phyloP scores from a whole-genome alignment of 2,113 vertebrate species.

The Pan paniscus region DNA sequence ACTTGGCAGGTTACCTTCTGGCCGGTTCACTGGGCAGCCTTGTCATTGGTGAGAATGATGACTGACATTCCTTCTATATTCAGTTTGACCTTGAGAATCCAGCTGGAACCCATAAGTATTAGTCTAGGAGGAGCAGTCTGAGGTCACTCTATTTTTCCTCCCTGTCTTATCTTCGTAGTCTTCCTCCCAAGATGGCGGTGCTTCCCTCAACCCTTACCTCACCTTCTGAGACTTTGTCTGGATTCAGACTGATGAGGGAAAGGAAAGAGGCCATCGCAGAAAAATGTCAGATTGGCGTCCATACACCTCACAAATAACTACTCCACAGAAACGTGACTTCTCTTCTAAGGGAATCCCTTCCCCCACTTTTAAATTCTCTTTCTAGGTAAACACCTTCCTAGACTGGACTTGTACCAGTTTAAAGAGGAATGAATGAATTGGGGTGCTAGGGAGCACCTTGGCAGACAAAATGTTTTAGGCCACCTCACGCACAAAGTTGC shows the following conservation, averaged over 20 bases:
- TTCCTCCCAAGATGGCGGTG: not conserved
- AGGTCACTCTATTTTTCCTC: not conserved
- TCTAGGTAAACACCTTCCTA: slow-evolving; percentile 30
- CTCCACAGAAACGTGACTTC: not conserved
- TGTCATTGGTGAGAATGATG: not conserved
- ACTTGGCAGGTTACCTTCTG: not conserved
- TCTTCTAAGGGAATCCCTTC: not conserved
- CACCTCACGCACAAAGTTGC: not conserved
- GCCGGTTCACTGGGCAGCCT: not conserved
- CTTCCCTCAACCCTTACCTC: not conserved
- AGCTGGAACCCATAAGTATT: not conserved
- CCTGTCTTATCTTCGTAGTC: not conserved
- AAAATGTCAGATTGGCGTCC: not conserved
- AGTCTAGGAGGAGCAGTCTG: not conserved
- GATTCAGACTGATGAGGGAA: not conserved
- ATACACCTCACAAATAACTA: not conserved
- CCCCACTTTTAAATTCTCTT: not conserved
- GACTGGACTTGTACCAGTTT: not conserved
- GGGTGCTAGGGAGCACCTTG: not conserved
- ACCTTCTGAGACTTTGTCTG: not conserved
- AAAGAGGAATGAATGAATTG: slow-evolving; percentile 4
- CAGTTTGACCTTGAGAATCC: slow-evolving; percentile 27
- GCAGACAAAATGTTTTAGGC: not conserved
- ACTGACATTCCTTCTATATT: not conserved
- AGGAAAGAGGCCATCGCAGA: not conserved